Base-by-base conservation (phyloP, 2,888 invertebrate genomes). In the Drosophila barbarae region DNA sequence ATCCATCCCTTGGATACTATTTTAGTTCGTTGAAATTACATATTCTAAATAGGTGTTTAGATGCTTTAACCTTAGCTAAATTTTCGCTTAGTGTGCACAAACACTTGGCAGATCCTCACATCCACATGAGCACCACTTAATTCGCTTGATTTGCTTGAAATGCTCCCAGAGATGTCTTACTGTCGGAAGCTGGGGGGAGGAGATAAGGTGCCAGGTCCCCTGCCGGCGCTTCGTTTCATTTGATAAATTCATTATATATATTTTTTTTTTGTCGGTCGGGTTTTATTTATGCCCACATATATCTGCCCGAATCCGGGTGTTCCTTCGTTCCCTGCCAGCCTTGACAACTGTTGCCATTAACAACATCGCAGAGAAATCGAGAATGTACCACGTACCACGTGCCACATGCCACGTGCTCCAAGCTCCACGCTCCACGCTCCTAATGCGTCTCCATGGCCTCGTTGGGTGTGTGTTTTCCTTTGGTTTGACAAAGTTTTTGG, bases 341-440 rank as follows among this genome's bases (percentile, higher is more conserved):
- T 56, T 65, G 81, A 75, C 84, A 85, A 81, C 81, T 85, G 85
- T 81, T 81, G 81, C 85, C 85, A 85, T 81, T 85, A 85, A 77
- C 85, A 81, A 78, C 69, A 23, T 81, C 75, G 71, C 35, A 13
- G 41, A 54, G 51, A 55, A 56, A 50, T 51, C 47, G 51, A 39
- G 46, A 51, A 55, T 42, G 39, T 46, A 66, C 63, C 68, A 57
- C 63, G 47, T 54, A 59, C 46, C 69, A 50, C 67, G 60, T 53
- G 74, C 49, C 68, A 46, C 65, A 52, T 44, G 59, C 63, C 65
- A 57, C 68, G 50, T 65, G 60, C 71, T 77, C 69, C 66, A 57
- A 34, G 60, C 71, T 54, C 66, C 65, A 58, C 54, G 81, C 75
- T 74, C 71, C 72, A 61, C 53, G 61, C 54, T 51, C 49, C 69